phyloP scores from a whole-genome alignment of 2,888 invertebrate species.

The Tinea trinotella region DNA sequence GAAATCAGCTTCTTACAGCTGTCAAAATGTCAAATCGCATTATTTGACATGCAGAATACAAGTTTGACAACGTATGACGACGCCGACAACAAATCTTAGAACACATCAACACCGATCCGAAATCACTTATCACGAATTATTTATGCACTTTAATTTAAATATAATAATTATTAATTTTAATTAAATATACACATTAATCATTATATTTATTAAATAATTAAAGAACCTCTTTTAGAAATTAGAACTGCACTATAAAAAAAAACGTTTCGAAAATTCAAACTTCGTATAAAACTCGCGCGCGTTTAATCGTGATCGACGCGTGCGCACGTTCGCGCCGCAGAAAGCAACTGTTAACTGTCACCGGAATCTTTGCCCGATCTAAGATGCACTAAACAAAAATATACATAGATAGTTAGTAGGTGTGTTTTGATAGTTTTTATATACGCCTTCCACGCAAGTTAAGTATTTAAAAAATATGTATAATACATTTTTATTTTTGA shows the following conservation, averaged over 20 bases:
- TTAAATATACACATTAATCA: background rate
- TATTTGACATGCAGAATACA: conserved; percentile 7
- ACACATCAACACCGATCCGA: conserved; percentile 13
- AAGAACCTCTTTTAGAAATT: no score
- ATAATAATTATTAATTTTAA: background rate
- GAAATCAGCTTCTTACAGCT: conserved; percentile 6
- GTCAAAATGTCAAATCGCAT: conserved; percentile 15
- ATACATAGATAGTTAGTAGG: no score
- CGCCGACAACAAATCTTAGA: no score
- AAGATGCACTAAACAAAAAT: conserved; percentile 32
- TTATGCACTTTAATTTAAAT: background rate
- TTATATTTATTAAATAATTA: background rate
- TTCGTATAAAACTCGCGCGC: conserved; percentile 28
- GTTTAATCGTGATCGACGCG: conserved; percentile 38
- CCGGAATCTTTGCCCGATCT: conserved; percentile 26
- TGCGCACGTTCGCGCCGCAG: conserved; percentile 57
- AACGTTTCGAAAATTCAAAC: conserved; percentile 26
- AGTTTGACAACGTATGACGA: conserved; percentile 1
- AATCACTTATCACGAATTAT: conserved; percentile 3
- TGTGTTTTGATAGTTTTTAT: conserved; percentile 18
- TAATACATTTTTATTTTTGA: background rate
- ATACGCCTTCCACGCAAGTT: conserved; percentile 14
- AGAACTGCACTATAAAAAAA: background rate
- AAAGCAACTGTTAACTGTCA: conserved; percentile 52
- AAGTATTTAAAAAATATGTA: conserved; percentile 21